Conservation (phyloP, 2,888 invertebrate species). For the Erpobdella octoculata region DNA sequence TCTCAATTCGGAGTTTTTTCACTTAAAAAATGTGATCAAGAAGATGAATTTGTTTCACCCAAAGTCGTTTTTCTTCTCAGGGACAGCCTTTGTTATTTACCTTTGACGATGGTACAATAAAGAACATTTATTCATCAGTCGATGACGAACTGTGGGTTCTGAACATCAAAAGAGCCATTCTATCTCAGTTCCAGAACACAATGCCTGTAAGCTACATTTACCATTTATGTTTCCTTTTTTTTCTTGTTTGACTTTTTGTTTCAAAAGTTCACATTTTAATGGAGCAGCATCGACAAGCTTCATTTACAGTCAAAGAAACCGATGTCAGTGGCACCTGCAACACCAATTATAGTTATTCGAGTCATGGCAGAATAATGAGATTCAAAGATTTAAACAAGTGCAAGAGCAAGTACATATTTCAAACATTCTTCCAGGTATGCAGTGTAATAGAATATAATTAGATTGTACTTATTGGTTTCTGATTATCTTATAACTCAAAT, state of each 20-base stretch:
- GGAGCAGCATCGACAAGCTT: too few species aligned
- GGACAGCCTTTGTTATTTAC: slow-evolving; percentile 62
- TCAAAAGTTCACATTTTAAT: too few species aligned
- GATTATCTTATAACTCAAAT: too few species aligned
- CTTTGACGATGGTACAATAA: slow-evolving; percentile 69
- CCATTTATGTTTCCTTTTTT: too few species aligned
- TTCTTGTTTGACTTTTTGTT: too few species aligned
- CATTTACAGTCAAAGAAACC: slow-evolving; percentile 48
- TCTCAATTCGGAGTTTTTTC: too few species aligned
- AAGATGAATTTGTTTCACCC: too few species aligned
- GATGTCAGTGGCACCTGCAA: slow-evolving; percentile 77
- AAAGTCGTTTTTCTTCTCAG: too few species aligned
- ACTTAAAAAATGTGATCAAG: too few species aligned
- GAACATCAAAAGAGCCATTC: slow-evolving; percentile 80
- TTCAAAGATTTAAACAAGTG: slow-evolving; percentile 47
- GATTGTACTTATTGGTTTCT: neutral
- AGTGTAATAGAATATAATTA: slow-evolving; percentile 44
- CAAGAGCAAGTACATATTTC: slow-evolving; percentile 42
- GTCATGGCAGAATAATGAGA: slow-evolving; percentile 42
- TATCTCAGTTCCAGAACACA: slow-evolving; percentile 78
- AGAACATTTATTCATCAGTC: slow-evolving; percentile 67
- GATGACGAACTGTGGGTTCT: slow-evolving; percentile 70
- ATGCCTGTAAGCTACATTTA: slow-evolving; percentile 62
- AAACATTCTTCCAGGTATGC: slow-evolving; percentile 45
- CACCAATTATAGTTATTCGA: slow-evolving; percentile 61